Evolutionary conservation across 1,140 invertebrate genomes (phyloP), one percentile per base, ranked within the genome.

Genomic region (Drosophila simulans): DNA sequence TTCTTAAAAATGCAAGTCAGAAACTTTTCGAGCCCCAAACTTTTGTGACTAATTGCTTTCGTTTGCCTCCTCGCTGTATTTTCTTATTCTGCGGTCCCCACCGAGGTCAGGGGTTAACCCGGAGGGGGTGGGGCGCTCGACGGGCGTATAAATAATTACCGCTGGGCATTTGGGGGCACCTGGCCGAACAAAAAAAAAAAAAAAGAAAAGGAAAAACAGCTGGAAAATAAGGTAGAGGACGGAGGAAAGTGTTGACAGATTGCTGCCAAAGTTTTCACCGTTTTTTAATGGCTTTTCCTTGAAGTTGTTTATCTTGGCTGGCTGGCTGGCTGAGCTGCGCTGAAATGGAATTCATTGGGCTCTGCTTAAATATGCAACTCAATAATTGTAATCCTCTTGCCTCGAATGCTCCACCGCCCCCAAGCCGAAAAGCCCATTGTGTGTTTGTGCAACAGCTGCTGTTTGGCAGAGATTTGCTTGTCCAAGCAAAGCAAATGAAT

Each of bases 31-130:
- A 68, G 64, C 66, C 62, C 43, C 34, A 66, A 85, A 85, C 64
- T 88, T 88, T 85, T 85, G 52, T 85, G 79, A 88, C 83, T 85
- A 85, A 85, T 85, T 85, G 82, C 83, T 88, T 85, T 78, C 74
- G 63, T 62, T 85, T 74, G 86, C 25, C 35, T 22, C 39, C n/a
- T 40, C 43, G 40, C 31, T 55, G 72, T 52, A 45, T 73, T 75
- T 75, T 72, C 58, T 70, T 59, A 70, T 72, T 85, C 75, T 85
- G 72, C 22, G 80, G 80, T 79, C 49, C 42, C 17, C 20, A 15
- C 17, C 35, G 8, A 17, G 42, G 15, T 48, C 35, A 48, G 15
- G 58, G 62, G 56, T 45, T 27, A 37, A 65, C 10, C 13, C 17
- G 42, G 43, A 11, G 27, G 10, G 25, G 25, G 25, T 42, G 22